Percentiles rank a stretch among this genome's conserved stretches.
Conservation (phyloP, 2,888 invertebrate species). For the Timema podura region DNA sequence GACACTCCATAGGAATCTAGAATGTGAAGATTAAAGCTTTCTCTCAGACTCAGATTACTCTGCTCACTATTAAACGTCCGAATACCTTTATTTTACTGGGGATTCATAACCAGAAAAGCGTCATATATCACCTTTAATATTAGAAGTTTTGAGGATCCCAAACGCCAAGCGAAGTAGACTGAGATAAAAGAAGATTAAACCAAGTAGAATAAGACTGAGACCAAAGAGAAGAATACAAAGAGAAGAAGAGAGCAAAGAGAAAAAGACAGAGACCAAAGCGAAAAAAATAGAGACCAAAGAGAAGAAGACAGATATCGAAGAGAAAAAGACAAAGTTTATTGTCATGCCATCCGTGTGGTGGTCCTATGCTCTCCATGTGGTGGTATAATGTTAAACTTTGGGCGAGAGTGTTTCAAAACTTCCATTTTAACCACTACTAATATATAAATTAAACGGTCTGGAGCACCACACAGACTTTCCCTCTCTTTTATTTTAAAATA, state of each 20-base stretch:
- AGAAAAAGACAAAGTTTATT: not conserved
- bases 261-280: not conserved
- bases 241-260: no score
- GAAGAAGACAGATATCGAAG: not conserved
- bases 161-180: not conserved
- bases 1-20: not conserved
- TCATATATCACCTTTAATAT: not conserved
- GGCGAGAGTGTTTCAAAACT: no score
- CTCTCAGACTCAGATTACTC: not conserved
- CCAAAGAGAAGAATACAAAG: not conserved
- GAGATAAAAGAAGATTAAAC: not conserved
- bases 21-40: not conserved
- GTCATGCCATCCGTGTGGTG: no score
- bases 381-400: no score
- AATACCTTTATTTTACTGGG: not conserved
- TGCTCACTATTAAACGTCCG: not conserved
- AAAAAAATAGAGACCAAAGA: not conserved
- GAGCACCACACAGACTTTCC: no score
- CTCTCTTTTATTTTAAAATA: no score
- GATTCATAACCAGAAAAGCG: slow-evolving; percentile 1
- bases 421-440: no score
- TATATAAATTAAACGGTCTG: no score
- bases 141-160: not conserved
- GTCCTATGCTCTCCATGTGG: no score
- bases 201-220: not conserved